Evolutionary conservation across 2,797 vertebrate species (phyloP).

Genomic region (Limnodromus scolopaceus): DNA sequence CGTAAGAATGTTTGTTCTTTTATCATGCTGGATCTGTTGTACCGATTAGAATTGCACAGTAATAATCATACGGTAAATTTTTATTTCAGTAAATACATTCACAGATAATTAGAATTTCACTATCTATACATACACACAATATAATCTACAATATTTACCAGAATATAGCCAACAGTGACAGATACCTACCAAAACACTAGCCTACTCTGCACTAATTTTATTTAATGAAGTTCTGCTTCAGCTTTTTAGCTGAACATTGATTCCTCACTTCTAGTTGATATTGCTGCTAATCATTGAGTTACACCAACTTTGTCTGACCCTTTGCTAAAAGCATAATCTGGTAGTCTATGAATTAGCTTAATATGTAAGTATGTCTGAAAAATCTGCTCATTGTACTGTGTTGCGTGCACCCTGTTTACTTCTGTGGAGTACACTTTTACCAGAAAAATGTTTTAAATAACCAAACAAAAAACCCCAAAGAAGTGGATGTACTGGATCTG

Average conservation of each 20-base stretch:
- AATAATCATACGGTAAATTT: not conserved
- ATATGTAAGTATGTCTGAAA: not conserved
- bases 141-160: not conserved
- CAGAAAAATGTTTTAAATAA: not conserved
- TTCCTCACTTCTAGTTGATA: not conserved
- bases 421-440: not conserved
- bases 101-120: not conserved
- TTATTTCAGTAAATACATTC: not conserved
- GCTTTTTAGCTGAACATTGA: not conserved
- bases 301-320: not conserved
- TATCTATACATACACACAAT: not conserved
- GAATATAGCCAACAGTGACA: not conserved
- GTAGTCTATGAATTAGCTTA: not conserved
- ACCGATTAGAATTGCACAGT: not conserved
- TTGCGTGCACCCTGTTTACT: not conserved
- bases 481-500: not conserved
- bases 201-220: not conserved
- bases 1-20: not conserved
- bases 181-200: not conserved
- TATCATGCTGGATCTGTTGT: not conserved
- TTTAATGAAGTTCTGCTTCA: not conserved
- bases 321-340: not conserved
- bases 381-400: not conserved
- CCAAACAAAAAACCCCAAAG: fast-evolving
- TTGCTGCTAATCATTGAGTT: not conserved